Evolutionary conservation across 2,888 invertebrate species (phyloP), one percentile per base, ranked within the genome.

Genomic region (Steinernema hermaphroditum): DNA sequence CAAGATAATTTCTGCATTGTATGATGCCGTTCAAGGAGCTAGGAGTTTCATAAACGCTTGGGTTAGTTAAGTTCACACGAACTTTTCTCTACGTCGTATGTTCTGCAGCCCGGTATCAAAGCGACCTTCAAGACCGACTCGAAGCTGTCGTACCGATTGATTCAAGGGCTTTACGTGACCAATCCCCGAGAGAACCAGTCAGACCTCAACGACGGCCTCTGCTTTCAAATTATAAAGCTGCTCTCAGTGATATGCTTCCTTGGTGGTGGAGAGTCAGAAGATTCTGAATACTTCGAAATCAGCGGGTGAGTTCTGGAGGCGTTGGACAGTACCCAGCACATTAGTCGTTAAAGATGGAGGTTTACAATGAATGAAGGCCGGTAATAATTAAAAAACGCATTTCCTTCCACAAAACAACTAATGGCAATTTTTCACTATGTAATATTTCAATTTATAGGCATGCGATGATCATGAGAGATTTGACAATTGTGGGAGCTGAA

Each of bases 161-260:
- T 54, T 16, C 54, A 54, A 22, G 22, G 54, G 4, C 54, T 54
- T 27, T 54, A 54, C 27, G 54, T 27, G 27, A 24, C 54, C 27
- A 24, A 24, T 8, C 24, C 54, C 4, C 6, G 54, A 2, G n/a
- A 54, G 54, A 22, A 27, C 54, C 54, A 9, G 27, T 54, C 54
- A 6, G 54, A 54, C 19, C 54, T 54, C 27, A 54, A 54, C 54
- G 54, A 54, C 27, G 54, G 54, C 14, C 54, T 54, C 8, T 54
- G 54, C 27, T 54, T 27, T 24, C 54, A 54, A 22, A 54, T 54
- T 14, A 54, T 54, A 14, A 54, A 54, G 27, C 54, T 54, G 4
- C 54, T 54, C 27, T 54, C 54, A 12, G 54, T 54, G 6, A 27
- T 54, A 14, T 54, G 54, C 27, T 54, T 54, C 54, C 54, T 54